Evolutionary conservation across 92 coral and sea anemone species (phyloP), one percentile per base, ranked within the genome.

Genomic region (Zoanthus sociatus): DNA sequence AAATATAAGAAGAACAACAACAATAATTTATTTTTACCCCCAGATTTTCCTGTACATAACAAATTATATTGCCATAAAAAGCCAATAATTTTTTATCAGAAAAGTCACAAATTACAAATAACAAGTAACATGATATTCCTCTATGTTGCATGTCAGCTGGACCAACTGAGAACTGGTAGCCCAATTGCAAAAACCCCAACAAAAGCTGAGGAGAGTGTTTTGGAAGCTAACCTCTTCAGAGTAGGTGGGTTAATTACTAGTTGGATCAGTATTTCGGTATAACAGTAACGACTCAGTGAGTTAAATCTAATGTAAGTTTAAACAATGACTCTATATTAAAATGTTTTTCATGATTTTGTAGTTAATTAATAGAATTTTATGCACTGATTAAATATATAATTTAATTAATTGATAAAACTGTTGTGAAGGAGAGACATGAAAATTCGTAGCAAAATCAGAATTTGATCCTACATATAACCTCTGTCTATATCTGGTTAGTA

Each of bases 101-200:
- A 33, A 33, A 33, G 3, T 1, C 42, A 33, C 54, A 50, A 50
- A 50, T 50, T 50, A 10, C 2, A 1, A 50, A 50, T 50, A 63
- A 14, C 46, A 69, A 67, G 11, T 30, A 6, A 9, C 12, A 16
- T 26, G 14, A 30, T 1, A 30, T 33, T 31, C 8, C 6, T 6
- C 21, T 64, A 10, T 55, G 20, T 69, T 71, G 12, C 1, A 63
- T 86, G 79, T 44, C 82, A 94, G 98, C 94, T 94, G 78, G 95
- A 94, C 67, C 91, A 91, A 14, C 87, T 94, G 72, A 94, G 89
- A 79, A 64, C 93, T 42, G 98, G 98, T 16, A 89, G 94, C 48
- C 94, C 97, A 12, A 97, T 97, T 85, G 95, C 94, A 14, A 97
- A 97, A 87, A 77, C 96, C 63, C 86, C 93, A 77, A 90, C 99